Evolutionary conservation across 2,888 invertebrate species (phyloP), one percentile per base, ranked within the genome.

Genomic region (Formica aserva): DNA sequence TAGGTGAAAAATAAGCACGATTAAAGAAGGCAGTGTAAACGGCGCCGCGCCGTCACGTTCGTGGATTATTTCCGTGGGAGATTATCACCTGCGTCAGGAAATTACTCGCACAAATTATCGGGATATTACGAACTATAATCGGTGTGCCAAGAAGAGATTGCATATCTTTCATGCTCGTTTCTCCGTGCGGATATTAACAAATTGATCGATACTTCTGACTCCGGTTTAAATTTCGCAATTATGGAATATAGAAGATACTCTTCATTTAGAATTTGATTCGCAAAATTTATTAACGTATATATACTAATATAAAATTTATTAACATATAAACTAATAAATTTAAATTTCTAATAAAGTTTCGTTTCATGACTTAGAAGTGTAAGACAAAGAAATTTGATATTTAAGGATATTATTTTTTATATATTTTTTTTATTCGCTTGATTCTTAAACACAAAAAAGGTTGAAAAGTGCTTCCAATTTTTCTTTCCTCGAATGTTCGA

Each of bases 61-160:
- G 80, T 65, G 83, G 83, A 90, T 89, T 91, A 91, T 87, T 77
- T 83, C 77, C 55, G 41, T 67, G 72, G 76, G 76, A 82, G 84
- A 85, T 88, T 88, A 89, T 88, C 88, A 82, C 86, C 88, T 74
- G 82, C 3, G 57, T 35, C 63, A 52, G 57, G 69, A 82, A 86
- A 89, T 89, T 83, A 65, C 81, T 66, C 63, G 65, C 22, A 38
- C 86, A 84, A 87, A 89, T 86, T 87, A 85, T 89, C 89, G 65
- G 60, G 57, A 60, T 78, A 84, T 89, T 89, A 84, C 29, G 35
- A 32, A 67, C 71, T 75, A 48, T 88, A 87, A 90, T 89, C 85
- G 83, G 66, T 80, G 77, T 62, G 35, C 71, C 55, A 71, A 65
- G 75, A 82, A 81, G 80, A 72, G 80, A 72, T 72, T 52, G 69